phyloP scores from a whole-genome alignment of 2,113 vertebrate species.

The Strigops habroptila region DNA sequence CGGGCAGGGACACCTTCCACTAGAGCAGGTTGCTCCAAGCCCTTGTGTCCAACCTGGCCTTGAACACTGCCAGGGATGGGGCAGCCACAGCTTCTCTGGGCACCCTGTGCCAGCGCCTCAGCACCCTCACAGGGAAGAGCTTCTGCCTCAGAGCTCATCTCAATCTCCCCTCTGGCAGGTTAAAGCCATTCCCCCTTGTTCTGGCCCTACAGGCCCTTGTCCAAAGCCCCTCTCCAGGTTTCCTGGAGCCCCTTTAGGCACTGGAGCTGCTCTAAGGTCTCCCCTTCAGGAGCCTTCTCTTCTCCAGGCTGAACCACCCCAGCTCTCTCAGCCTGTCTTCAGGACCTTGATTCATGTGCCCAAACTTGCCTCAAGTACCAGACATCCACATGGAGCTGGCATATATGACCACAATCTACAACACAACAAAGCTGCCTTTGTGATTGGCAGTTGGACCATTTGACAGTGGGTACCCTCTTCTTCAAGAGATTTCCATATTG shows the following conservation, averaged over 20 bases:
- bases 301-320: neutral
- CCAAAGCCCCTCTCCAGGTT: no score
- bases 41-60: neutral
- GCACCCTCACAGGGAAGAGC: no score
- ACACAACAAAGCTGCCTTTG: neutral
- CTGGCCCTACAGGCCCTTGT: no score
- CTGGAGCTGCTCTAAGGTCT: neutral
- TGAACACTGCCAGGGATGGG: neutral
- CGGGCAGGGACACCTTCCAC: neutral
- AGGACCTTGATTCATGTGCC: neutral
- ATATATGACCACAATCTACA: neutral
- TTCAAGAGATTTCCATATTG: neutral
- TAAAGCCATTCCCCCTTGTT: no score
- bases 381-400: accelerated
- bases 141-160: no score
- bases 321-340: neutral
- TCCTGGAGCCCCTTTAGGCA: neutral
- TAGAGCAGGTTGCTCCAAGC: neutral
- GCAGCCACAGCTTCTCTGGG: no score
- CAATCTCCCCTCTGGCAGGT: no score
- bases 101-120: no score
- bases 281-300: neutral
- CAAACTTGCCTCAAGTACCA: neutral
- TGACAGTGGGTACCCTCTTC: neutral
- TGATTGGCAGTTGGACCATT: neutral